Base-by-base conservation (phyloP, 2,113 vertebrate species). In the Leptosomus discolor region DNA sequence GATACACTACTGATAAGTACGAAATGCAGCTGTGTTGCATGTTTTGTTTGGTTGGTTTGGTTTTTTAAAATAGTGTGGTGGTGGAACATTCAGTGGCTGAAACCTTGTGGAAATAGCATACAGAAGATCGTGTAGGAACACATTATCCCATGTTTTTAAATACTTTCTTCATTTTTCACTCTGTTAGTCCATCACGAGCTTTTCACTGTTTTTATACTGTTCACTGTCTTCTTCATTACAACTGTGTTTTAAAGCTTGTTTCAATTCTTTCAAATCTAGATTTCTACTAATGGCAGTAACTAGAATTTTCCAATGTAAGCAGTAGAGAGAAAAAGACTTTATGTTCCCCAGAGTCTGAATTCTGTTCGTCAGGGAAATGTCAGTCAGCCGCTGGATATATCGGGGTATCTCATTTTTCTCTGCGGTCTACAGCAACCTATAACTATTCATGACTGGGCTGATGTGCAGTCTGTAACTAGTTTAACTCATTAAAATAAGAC, bases 261-360 rank as follows among this genome's bases (percentile, higher is more conserved):
- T 67, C 36, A 21, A 0, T 50, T 74, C 27, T 34, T 89, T 43
- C 29, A 60, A 36, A 22, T 89, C 43, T 65, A 36, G 17, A 24
- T 60, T 69, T 61, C 45, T 37, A 18, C 18, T 70, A 32, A 57
- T 48, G 56, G 29, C 51, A 48, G 12, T 39, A 27, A n/a, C 24
- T 56, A 45, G 17, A 14, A 2, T 45, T 85, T 75, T 64, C 26
- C 51, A 3, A 19, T 18, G 2, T 15, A 30, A 75, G 77, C 39
- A 60, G 11, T 27, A 27, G 29, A 60, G 50, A 53, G 41, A 48
- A 51, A 41, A n/a, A 39, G 11, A 2, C 9, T 37, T 45, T 7
- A 2, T n/a, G 4, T 74, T 84, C 8, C 46, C 20, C 8, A 0
- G 1, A 34, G 39, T 63, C 12, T 36, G 26, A 71, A 36, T 50